Evolutionary conservation across 2,888 invertebrate species (phyloP).

Genomic region (Cantharis rustica): DNA sequence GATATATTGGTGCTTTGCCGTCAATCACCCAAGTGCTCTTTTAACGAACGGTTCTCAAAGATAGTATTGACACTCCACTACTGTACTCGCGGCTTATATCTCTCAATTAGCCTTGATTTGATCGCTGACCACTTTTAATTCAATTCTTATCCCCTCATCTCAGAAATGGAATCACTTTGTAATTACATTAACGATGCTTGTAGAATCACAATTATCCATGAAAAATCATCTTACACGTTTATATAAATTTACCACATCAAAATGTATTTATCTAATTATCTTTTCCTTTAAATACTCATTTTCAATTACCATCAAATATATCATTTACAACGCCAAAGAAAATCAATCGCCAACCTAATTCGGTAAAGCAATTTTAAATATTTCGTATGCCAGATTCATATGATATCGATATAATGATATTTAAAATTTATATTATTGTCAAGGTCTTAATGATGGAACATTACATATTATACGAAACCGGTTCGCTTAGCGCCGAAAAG

Average conservation of each 20-base stretch:
- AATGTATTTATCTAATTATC: background rate
- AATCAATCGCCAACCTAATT: too few species aligned
- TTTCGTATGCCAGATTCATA: too few species aligned
- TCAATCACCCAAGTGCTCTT: conserved; percentile 16
- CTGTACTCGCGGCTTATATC: conserved; percentile 39
- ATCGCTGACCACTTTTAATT: conserved; percentile 42
- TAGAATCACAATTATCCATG: conserved; percentile 32
- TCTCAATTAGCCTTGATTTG: conserved; percentile 47
- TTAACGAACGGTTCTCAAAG: conserved; percentile 28
- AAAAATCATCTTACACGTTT: background rate
- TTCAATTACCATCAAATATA: too few species aligned
- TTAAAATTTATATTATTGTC: background rate
- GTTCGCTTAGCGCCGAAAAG: background rate
- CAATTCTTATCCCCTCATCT: conserved; percentile 35
- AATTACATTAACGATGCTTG: conserved; percentile 38
- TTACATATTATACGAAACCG: background rate
- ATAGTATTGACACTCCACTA: conserved; percentile 32
- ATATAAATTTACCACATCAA: background rate
- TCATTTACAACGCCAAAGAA: too few species aligned
- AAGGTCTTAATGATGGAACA: background rate
- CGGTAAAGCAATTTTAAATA: too few species aligned
- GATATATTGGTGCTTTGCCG: conserved; percentile 19
- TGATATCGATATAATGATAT: too few species aligned
- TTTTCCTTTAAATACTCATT: background rate
- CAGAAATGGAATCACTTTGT: conserved; percentile 39